Conservation (phyloP, 2,113 vertebrate genomes). For the Raja brachyura region DNA sequence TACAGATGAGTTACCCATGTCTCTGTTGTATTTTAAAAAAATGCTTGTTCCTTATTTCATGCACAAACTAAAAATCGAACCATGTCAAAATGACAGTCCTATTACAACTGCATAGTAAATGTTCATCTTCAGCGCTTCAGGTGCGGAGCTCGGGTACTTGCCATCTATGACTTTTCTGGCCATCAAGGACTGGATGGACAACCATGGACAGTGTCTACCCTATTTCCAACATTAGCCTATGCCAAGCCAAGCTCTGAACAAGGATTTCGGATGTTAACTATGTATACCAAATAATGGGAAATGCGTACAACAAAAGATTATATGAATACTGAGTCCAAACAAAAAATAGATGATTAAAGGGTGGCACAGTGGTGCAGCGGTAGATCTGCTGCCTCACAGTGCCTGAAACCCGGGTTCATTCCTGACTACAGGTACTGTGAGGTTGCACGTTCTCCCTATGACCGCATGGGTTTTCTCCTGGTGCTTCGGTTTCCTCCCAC, state of each 20-base stretch:
- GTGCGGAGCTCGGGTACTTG: not conserved
- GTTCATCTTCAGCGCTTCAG: conserved; percentile 2
- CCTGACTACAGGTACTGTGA: too few species aligned
- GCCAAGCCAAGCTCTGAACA: not conserved
- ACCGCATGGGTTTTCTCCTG: too few species aligned
- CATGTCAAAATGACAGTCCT: not conserved
- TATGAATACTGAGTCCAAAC: not conserved
- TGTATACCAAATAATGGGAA: not conserved
- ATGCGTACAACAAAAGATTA: not conserved
- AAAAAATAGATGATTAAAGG: not conserved
- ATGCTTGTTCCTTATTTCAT: conserved; percentile 25
- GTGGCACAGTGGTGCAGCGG: too few species aligned
- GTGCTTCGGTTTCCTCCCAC: too few species aligned
- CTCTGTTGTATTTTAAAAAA: not conserved
- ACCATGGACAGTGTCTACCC: not conserved
- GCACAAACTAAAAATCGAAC: not conserved
- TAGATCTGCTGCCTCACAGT: too few species aligned
- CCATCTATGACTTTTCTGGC: not conserved
- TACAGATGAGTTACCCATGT: not conserved
- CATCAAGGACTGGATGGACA: not conserved
- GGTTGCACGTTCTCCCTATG: too few species aligned
- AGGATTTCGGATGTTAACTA: not conserved
- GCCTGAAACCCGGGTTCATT: too few species aligned
- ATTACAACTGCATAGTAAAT: conserved; percentile 21
- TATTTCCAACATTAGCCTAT: not conserved